Evolutionary conservation across 2,113 vertebrate species (phyloP), one percentile per base, ranked within the genome.

Genomic region (Mus pahari): DNA sequence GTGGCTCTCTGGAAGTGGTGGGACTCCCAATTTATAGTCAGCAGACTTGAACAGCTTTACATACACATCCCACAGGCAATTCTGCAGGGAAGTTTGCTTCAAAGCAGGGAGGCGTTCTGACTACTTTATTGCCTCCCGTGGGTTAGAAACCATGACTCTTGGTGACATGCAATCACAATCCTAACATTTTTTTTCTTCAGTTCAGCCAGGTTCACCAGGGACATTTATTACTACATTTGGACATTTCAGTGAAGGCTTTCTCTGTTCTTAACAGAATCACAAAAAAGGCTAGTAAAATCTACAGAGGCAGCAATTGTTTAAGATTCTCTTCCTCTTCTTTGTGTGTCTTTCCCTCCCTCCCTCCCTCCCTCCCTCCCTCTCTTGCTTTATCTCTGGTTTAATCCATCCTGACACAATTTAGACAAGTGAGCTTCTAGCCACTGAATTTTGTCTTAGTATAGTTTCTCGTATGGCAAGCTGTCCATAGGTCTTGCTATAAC

Each of bases 181-280:
- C 74, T 70, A 94, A 79, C 24, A 84, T 73, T 95, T 17, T 17
- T 17, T 92, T 82, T 62, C 28, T 93, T 95, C 20, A 28, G 60
- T 58, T 93, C 45, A 79, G 84, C 42, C 3, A 90, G 39, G 13
- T 87, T 95, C 90, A 87, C n/a, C 77, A 10, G 55, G 33, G 55
- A 74, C 48, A 83, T 86, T 91, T 91, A 94, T 92, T 50, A 91
- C 31, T 73, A 60, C 16, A 31, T 93, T 89, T 88, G 88, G 79
- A 87, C 55, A 84, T 83, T 87, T 82, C 64, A 33, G 17, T 83
- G 1, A 93, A 87, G 74, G 36, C 87, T 95, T 93, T 97, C 0
- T 96, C 92, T 93, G 3, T 74, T 33, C 91, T 94, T 94, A 96
- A 77, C 66, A 70, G 58, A 96, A 75, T 90, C 50, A 90, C 74